Evolutionary conservation across 2,113 vertebrate genomes (phyloP).

Genomic region (Okapia johnstoni): DNA sequence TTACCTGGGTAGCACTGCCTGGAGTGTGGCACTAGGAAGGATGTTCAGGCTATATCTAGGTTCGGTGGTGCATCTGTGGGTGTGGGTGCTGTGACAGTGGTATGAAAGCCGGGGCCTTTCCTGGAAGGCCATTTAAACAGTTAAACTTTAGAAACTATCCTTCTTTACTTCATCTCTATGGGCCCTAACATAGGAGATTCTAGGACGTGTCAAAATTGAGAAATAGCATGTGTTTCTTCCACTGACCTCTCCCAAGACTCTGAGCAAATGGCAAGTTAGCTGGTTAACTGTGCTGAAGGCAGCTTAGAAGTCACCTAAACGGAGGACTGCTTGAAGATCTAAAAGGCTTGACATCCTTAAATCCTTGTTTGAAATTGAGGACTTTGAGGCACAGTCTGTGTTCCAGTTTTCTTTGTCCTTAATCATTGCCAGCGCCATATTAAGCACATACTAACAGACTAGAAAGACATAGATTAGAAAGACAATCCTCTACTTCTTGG

Average conservation of each 20-base stretch:
- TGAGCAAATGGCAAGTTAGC: background rate
- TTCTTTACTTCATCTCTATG: background rate
- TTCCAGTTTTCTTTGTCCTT: background rate
- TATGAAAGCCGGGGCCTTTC: background rate
- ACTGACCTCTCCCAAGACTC: background rate
- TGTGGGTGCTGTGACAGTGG: background rate
- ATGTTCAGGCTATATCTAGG: background rate
- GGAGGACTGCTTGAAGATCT: background rate
- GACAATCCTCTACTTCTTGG: background rate
- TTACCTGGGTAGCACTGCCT: too few relatives aligned
- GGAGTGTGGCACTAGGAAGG: background rate
- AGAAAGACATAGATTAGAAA: background rate
- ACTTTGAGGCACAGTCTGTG: background rate
- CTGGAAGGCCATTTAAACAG: background rate
- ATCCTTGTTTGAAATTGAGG: background rate
- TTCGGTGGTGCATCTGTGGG: background rate
- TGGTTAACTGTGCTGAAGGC: background rate
- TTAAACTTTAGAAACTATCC: background rate
- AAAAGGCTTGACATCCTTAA: background rate
- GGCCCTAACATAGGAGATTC: background rate
- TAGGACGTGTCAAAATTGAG: background rate
- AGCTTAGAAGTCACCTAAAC: background rate
- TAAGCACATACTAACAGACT: background rate
- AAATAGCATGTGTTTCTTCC: background rate
- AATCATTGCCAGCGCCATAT: background rate